Evolutionary conservation across 2,888 invertebrate genomes (phyloP), one percentile per base, ranked within the genome.

Genomic region (Cephus sareptanus): DNA sequence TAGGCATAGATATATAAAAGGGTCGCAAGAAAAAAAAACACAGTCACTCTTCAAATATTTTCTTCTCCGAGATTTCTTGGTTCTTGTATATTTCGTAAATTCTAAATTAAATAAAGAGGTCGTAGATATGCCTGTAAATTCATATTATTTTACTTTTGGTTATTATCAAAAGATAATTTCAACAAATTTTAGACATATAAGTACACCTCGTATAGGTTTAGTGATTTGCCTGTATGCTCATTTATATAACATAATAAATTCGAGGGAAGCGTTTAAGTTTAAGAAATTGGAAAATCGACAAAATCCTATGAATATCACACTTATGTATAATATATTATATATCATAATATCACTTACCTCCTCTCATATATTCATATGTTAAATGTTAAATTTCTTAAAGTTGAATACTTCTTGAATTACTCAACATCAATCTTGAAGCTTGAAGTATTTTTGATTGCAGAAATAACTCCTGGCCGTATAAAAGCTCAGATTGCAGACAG

Each of bases 401-500:
- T 31, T 13, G 31, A 71, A 71, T 15, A 31, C 4, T 71, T 33
- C 6, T 11, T 34, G 31, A 71, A 56, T 56, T 71, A 71, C 31
- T 31, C 31, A 31, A 71, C 13, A 71, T 56, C 56, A 71, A 71
- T 56, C 73, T 78, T 37, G 68, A 78, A 78, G 70, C 78, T 68
- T 73, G 73, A 73, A 78, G 34, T 34, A 78, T 73, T 78, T 76
- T 78, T 75, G 76, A 75, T 78, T 78, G 78, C 78, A 78, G 73
- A 76, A 73, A 75, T 76, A 69, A 78, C 78, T 73, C n/a, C 76
- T 73, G 76, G 78, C 56, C 69, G 34, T 56, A 23, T 78, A 73
- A 34, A 75, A 73, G 34, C 35, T 56, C 76, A 75, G 75, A 78
- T 76, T 78, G 75, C 75, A 75, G 75, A 75, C 33, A 71, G 78